Conservation (phyloP, 2,797 vertebrate species). For the Tangara arthus region DNA sequence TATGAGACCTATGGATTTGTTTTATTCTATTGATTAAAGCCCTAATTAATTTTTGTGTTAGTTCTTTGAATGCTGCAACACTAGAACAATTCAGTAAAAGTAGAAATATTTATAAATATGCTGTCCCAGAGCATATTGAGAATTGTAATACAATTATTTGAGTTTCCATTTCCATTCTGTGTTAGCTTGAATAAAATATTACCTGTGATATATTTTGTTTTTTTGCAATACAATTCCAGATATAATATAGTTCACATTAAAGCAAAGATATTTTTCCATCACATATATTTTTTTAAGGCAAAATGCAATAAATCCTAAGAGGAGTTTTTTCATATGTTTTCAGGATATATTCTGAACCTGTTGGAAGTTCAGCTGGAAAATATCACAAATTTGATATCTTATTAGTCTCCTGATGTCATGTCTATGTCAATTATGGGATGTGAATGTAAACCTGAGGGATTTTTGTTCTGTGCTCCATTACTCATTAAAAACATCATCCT, state of each 20-base stretch:
- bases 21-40: not conserved
- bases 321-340: not conserved
- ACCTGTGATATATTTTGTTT: not conserved
- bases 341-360: not conserved
- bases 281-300: not conserved
- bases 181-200: not conserved
- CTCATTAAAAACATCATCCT: not conserved
- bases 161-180: not conserved
- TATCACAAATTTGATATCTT: not conserved
- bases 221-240: not conserved
- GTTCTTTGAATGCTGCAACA: not conserved
- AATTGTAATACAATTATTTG: not conserved
- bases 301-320: not conserved
- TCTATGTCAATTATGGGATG: not conserved
- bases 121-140: accelerated
- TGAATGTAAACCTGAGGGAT: not conserved
- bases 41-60: not conserved
- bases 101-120: not conserved
- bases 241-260: not conserved
- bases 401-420: not conserved
- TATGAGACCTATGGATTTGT: not conserved
- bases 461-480: not conserved
- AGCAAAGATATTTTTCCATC: not conserved
- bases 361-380: not conserved
- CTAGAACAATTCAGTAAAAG: not conserved